These are phyloP conservation scores for Mechanitis mazaeus DNA, from an alignment of 2,888 invertebrate species.

Conservation along the genomic window DNA sequence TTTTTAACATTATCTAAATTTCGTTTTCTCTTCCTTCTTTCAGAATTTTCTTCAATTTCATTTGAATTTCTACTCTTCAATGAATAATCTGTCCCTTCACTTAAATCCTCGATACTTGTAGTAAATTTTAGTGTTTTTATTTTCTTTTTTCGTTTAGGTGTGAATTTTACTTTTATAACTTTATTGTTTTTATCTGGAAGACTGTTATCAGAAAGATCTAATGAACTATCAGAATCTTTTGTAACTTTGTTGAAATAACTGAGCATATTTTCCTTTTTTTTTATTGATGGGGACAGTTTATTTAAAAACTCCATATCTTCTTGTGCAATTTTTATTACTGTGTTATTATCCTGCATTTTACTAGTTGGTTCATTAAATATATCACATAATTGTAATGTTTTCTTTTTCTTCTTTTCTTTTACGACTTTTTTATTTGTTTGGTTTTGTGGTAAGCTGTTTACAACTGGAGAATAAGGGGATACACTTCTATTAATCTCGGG, in stretches of 20 bases:
- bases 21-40: constrained; percentile 37
- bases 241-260: constrained; percentile 77
- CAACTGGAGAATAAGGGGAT: constrained; percentile 9
- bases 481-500: constrained; percentile 28
- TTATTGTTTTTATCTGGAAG: constrained; percentile 32
- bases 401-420: constrained; percentile 26
- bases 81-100: neutral
- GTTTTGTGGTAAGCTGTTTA: constrained; percentile 5
- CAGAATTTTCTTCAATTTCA: constrained; percentile 20
- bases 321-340: constrained; percentile 39
- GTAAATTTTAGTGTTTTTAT: constrained; percentile 32
- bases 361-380: constrained; percentile 42
- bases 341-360: constrained; percentile 27
- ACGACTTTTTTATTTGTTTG: constrained; percentile 13
- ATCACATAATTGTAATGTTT: constrained; percentile 44
- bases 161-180: constrained; percentile 57
- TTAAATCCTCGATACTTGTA: neutral
- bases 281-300: constrained; percentile 76
- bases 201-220: constrained; percentile 35
- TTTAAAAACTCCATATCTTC: constrained; percentile 69
- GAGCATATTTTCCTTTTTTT: constrained; percentile 77
- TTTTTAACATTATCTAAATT: constrained; percentile 20
- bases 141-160: constrained; percentile 47
- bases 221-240: constrained; percentile 41
- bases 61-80: constrained; percentile 4